Evolutionary conservation across 2,888 invertebrate genomes (phyloP).

Genomic region (Cephalotes varians): DNA sequence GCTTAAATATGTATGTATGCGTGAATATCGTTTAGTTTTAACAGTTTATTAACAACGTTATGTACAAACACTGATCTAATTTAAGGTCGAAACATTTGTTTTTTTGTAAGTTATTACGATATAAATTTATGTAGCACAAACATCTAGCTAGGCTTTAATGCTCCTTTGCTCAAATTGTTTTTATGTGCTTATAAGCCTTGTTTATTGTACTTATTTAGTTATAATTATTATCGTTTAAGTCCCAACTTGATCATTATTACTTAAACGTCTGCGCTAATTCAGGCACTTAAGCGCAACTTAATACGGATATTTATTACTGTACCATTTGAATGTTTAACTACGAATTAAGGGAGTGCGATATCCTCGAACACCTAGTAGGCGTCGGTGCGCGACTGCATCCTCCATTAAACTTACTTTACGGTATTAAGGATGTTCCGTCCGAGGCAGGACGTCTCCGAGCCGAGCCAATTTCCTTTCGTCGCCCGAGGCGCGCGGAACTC

Average conservation of each 20-base stretch:
- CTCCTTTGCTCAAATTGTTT: too few relatives aligned
- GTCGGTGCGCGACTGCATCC: slow-evolving; percentile 31
- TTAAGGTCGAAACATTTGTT: too few relatives aligned
- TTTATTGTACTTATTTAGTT: too few relatives aligned
- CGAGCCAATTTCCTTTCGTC: slow-evolving; percentile 56
- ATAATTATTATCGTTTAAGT: background rate
- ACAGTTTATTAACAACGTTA: too few relatives aligned
- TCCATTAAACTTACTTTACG: slow-evolving; percentile 54
- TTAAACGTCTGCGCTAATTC: slow-evolving; percentile 15
- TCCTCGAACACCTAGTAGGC: slow-evolving; percentile 11
- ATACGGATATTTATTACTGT: slow-evolving; percentile 34
- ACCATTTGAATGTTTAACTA: slow-evolving; percentile 13
- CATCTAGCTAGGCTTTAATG: too few relatives aligned
- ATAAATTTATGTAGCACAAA: too few relatives aligned
- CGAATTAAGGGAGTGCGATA: slow-evolving; percentile 7
- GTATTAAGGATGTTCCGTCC: slow-evolving; percentile 52
- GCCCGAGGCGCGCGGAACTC: slow-evolving; percentile 41
- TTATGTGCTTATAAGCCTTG: too few relatives aligned
- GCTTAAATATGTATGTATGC: too few relatives aligned
- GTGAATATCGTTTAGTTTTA: too few relatives aligned
- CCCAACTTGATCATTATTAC: slow-evolving; percentile 9
- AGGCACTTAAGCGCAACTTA: slow-evolving; percentile 14
- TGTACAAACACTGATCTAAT: too few relatives aligned
- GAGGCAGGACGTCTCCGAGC: slow-evolving; percentile 47
- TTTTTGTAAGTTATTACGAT: too few relatives aligned